Conservation (phyloP, 2,113 vertebrate genomes). For the Mesitornis unicolor region DNA sequence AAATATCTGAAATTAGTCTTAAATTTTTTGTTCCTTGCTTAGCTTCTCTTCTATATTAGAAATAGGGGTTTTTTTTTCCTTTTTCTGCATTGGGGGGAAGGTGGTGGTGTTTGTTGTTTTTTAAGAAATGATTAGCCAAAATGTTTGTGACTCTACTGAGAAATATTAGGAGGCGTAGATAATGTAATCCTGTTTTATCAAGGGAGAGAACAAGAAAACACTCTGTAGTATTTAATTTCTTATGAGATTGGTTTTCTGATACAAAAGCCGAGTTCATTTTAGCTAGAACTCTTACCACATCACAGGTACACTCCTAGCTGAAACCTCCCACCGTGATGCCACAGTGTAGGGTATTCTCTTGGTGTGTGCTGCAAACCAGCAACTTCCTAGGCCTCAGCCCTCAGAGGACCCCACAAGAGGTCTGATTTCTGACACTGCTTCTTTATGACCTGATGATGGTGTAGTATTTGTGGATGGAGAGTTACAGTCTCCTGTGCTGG, state of each 20-base stretch:
- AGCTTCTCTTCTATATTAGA: not conserved
- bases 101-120: not conserved
- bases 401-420: not conserved
- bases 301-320: fast-evolving
- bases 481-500: not conserved
- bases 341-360: not conserved
- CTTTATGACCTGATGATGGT: not conserved
- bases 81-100: not conserved
- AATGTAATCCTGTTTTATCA: not conserved
- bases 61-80: not conserved
- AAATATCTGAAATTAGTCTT: not conserved
- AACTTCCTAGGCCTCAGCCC: not conserved
- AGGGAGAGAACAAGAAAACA: not conserved
- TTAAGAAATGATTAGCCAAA: not conserved
- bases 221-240: not conserved
- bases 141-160: not conserved
- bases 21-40: not conserved
- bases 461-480: not conserved
- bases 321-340: not conserved
- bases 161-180: not conserved
- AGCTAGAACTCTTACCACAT: not conserved
- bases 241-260: not conserved
- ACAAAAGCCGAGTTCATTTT: not conserved
- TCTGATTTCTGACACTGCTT: not conserved
- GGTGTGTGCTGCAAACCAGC: not conserved